Percentiles rank a stretch among this genome's conserved stretches.
Evolutionary conservation across 2,113 vertebrate genomes (phyloP).

Genomic region (Crypturellus undulatus): DNA sequence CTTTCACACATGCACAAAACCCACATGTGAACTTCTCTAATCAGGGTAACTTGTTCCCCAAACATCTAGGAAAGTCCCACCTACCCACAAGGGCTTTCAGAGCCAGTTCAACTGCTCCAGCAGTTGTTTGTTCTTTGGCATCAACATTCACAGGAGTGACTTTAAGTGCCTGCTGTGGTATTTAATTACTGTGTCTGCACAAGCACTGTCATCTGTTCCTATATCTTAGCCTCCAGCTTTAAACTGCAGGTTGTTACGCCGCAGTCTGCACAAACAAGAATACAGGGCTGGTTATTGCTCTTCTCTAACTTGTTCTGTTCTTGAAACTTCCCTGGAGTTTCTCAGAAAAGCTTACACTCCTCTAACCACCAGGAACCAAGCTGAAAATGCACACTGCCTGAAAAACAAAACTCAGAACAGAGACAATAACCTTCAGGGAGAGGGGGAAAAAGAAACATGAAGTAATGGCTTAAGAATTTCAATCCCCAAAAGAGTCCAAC

Average conservation of each 20-base stretch:
- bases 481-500: not conserved
- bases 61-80: not conserved
- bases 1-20: not conserved
- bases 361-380: not conserved
- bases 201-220: not conserved
- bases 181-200: not conserved
- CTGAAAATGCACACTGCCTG: not conserved
- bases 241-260: not conserved
- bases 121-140: not conserved
- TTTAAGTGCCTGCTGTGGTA: not conserved
- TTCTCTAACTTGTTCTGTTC: not conserved
- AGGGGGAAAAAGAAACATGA: not conserved
- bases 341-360: not conserved
- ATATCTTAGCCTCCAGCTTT: not conserved
- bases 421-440: conserved; percentile 21
- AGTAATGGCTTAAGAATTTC: conserved; percentile 31
- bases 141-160: not conserved
- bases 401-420: not conserved
- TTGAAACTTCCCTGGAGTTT: not conserved
- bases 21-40: not conserved
- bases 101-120: not conserved
- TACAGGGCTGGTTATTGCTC: not conserved
- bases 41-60: rapidly evolving
- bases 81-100: not conserved
- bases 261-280: not conserved